Evolutionary conservation across 2,888 invertebrate genomes (phyloP), one percentile per base, ranked within the genome.

Genomic region (Barypeithes pellucidus): DNA sequence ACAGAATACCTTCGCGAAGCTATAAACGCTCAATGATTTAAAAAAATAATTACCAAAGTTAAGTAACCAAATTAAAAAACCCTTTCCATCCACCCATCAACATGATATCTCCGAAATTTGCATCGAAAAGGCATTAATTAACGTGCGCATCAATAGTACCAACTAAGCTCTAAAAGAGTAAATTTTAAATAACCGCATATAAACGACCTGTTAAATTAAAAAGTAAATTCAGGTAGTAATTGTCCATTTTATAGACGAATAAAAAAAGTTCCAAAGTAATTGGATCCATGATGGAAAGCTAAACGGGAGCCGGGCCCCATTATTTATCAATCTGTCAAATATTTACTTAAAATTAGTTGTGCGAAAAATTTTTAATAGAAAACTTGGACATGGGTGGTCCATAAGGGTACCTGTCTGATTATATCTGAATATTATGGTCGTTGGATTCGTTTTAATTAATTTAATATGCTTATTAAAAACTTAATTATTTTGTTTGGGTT

Each of bases 271-370:
- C 39, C 54, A 52, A 22, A 62, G 43, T 69, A 72, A 72, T 72
- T 72, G 67, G 67, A 59, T 72, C 24, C 62, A 45, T 60, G 60
- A 66, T 36, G 52, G 67, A 36, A 52, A 33, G 81, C 79, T 79
- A 79, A 83, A 82, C 78, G 68, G 79, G 71, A 79, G 77, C 78
- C 72, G 47, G 29, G 29, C 1, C 72, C 71, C 82, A 83, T 83
- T 81, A 82, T 82, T 83, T 81, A 83, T 81, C 76, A 74, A 79
- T 76, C 79, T 80, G 79, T 81, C 80, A 82, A 83, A 82, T 82
- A 81, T 82, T 82, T 82, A 80, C 82, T 81, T 80, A 81, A 82
- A 83, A 77, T 76, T 77, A 78, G 79, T 78, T 76, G 78, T 67
- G 75, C 73, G 71, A 76, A 79, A 77, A 77, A 75, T 73, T 73